Base-by-base conservation (phyloP, 2,797 vertebrate genomes). In the Gymnoscopelus braueri region DNA sequence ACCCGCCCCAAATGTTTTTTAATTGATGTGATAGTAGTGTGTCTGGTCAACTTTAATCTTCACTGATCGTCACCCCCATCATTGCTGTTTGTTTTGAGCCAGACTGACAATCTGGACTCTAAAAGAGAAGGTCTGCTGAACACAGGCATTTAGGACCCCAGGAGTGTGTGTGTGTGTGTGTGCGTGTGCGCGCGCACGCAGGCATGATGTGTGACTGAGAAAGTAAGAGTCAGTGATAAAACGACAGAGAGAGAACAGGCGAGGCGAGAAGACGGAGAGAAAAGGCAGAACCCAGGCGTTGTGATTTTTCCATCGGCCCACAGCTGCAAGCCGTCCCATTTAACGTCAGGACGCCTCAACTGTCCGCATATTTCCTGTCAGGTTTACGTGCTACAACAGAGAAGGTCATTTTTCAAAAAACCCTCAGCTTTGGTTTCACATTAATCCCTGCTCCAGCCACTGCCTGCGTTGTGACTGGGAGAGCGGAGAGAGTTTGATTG, bases 391-490 rank as follows among this genome's bases (percentile, higher is more conserved):
- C 48, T 64, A 57, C 39, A 76, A 80, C 70, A 79, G 12, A 47
- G 69, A 82, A 79, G 67, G 60, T 88, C 67, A 65, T 85, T 79
- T 83, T 84, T 75, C 65, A 81, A 77, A 78, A 62, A 44, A 44
- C 39, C 39, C 58, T 55, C 66, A 35, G 52, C 75, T 82, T 62
- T 44, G 48, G 57, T 72, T 85, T 80, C 26, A 79, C 81, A 84
- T 66, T 24, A 79, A 73, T 79, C 70, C 60, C 61, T 8, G 32
- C 70, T 65, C 50, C 35, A 50, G 56, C 65, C 49, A 44, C 0
- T 14, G 23, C 59, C 65, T 60, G 65, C 57, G 52, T 63, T 61
- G 76, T 5, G 76, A 80, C 84, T 68, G 70, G 78, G 84, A 65
- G 74, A n/a, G 68, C 35, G 71, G 56, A 65, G 74, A n/a, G 67